Percentiles rank a stretch among this genome's conserved stretches.
phyloP scores from a whole-genome alignment of 2,113 vertebrate species.

The Cochlearius cochlearius region DNA sequence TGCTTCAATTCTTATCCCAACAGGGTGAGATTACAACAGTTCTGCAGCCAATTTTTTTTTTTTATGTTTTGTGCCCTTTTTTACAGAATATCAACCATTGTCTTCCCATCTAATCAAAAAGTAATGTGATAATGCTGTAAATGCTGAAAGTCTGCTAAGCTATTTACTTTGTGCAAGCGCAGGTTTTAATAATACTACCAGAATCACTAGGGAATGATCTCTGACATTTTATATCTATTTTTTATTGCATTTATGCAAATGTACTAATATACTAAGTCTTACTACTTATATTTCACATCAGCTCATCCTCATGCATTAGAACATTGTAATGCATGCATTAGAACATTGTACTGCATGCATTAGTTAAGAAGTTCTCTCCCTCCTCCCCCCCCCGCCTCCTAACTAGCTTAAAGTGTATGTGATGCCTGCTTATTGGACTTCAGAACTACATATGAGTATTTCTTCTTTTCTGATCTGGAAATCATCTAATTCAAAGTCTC shows the following conservation, averaged over 20 bases:
- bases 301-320: neutral
- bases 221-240: neutral
- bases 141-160: neutral
- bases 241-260: neutral
- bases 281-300: neutral
- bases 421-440: neutral
- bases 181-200: neutral
- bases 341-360: neutral
- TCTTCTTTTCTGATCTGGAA: neutral
- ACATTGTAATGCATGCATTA: neutral
- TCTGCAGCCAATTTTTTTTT: neutral
- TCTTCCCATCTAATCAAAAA: neutral
- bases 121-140: neutral
- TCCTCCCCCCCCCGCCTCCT: rapidly evolving
- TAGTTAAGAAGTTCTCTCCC: neutral
- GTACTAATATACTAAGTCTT: neutral
- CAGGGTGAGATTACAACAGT: neutral
- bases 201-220: neutral
- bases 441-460: neutral
- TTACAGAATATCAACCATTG: neutral
- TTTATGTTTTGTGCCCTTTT: neutral
- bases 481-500: neutral
- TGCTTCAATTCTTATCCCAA: neutral
- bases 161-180: neutral
- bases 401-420: neutral